Evolutionary conservation across 2,888 invertebrate species (phyloP), one percentile per base, ranked within the genome.

Genomic region (Ennomos quercinarius): DNA sequence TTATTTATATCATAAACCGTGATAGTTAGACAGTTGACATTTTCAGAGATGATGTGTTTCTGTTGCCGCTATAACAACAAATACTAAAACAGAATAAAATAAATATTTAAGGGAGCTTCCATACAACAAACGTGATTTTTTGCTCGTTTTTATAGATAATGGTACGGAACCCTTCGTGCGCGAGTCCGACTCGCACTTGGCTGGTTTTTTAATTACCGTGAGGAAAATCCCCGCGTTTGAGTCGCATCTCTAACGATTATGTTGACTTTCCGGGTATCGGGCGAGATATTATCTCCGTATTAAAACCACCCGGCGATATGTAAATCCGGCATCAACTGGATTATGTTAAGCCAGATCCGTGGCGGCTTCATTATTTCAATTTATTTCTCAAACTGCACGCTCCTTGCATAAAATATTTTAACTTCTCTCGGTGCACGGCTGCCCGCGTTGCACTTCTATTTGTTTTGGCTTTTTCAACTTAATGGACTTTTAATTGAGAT

Each of bases 291-390:
- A 68, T 67, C 27, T 27, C 71, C 73, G 67, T 70, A 77, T 74
- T 71, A 76, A 11, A n/a, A 34, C 55, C 63, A 41, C 48, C 63
- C 50, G 66, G 62, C 64, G 64, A 67, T 71, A 72, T 73, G 73
- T 66, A 77, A 81, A 81, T 80, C 72, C 63, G 72, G 69, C 66
- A 72, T 76, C 72, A 73, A 72, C 62, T 63, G 74, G 82, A 76
- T 83, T 81, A 86, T 79, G 80, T 71, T 78, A 79, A 83, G 75
- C 78, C 70, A 60, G 79, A 81, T 78, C 80, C 73, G 75, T 67
- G 72, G 75, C 66, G 61, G 70, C 64, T 79, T 80, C 78, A 80
- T 83, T 82, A 83, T 79, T 76, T 76, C 78, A 12, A 27, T 27
- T 27, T 27, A 27, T 27, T 27, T 27, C 43, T 48, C 45, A 45